A percentile compares a stretch with the other conserved stretches of the same genome.
These are phyloP conservation scores for Labroides dimidiatus DNA, from an alignment of 2,797 vertebrate species.

Conservation along the genomic window DNA sequence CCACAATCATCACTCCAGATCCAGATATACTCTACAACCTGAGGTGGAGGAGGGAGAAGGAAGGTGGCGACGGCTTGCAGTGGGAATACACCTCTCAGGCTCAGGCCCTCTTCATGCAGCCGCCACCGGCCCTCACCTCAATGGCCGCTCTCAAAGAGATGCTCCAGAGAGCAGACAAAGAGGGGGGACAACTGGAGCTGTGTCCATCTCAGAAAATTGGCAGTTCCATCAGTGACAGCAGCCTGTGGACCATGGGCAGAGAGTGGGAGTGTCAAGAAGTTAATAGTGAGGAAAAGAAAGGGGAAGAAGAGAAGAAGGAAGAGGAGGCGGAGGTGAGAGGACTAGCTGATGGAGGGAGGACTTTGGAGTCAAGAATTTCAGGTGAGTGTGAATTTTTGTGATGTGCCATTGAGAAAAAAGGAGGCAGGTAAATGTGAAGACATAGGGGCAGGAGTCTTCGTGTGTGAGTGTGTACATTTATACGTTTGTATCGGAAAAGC, in stretches of 20 bases:
- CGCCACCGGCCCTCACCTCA: slow-evolving; percentile 80
- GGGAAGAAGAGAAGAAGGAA: slow-evolving; percentile 41
- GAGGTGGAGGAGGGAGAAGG: slow-evolving; percentile 84
- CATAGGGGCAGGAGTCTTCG: not conserved
- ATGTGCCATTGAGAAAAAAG: not conserved
- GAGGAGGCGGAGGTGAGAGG: slow-evolving; percentile 71
- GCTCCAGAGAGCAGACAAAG: slow-evolving; percentile 87
- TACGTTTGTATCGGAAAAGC: not conserved
- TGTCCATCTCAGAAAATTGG: slow-evolving; percentile 73
- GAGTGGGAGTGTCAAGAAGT: slow-evolving; percentile 59
- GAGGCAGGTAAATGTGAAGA: not conserved
- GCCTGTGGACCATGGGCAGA: slow-evolving; percentile 67
- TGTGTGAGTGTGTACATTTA: not conserved
- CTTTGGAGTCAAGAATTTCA: slow-evolving; percentile 78
- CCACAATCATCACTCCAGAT: slow-evolving; percentile 82
- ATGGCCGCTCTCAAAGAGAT: slow-evolving; percentile 84
- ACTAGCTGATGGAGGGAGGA: slow-evolving; percentile 84
- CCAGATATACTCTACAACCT: slow-evolving; percentile 87
- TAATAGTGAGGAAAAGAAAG: slow-evolving; percentile 52
- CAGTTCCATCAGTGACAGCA: slow-evolving; percentile 73
- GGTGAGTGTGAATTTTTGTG: slow-evolving; percentile 71
- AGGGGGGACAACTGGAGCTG: slow-evolving; percentile 64
- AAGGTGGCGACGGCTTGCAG: slow-evolving; percentile 76
- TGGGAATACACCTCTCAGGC: slow-evolving; percentile 89
- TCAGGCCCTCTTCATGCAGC: slow-evolving; percentile 83